A percentile compares a stretch with the other conserved stretches of the same genome.
Conservation (phyloP, 2,113 vertebrate species). For the Urocynchramus pylzowi region DNA sequence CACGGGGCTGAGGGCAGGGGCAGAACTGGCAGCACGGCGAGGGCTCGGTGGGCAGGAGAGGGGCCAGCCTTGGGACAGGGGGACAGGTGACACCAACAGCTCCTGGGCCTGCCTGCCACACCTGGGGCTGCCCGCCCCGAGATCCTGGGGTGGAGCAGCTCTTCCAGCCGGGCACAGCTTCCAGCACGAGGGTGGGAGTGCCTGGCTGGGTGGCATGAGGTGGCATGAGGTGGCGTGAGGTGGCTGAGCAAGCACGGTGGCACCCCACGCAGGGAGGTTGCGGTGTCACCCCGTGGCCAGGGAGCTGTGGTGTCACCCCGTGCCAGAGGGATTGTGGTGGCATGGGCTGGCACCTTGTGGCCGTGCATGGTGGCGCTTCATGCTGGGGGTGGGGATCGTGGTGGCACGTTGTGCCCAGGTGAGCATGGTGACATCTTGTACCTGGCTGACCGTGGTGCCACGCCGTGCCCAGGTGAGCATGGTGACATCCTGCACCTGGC, state of each 20-base stretch:
- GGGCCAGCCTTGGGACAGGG: background rate
- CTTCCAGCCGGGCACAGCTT: background rate
- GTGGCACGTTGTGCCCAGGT: background rate
- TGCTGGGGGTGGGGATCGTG: background rate
- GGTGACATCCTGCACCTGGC: rapidly evolving
- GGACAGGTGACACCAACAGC: background rate
- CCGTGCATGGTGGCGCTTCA: background rate
- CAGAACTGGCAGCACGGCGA: background rate
- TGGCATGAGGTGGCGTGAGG: background rate
- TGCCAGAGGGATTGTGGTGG: rapidly evolving
- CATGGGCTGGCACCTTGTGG: background rate
- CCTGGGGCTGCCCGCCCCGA: background rate
- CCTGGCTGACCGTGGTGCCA: rapidly evolving
- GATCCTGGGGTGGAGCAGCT: background rate
- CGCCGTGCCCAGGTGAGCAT: rapidly evolving
- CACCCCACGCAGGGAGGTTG: background rate
- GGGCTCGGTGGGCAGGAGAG: background rate
- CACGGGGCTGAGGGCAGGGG: background rate
- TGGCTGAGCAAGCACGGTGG: background rate
- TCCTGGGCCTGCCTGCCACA: background rate
- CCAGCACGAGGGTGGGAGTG: background rate
- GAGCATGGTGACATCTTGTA: background rate
- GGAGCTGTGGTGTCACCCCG: rapidly evolving
- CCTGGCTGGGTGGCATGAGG: background rate
- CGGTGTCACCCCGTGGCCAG: rapidly evolving